These are phyloP conservation scores for Sclerurus mexicanus DNA, from an alignment of 2,113 vertebrate species.

Conservation along the genomic window DNA sequence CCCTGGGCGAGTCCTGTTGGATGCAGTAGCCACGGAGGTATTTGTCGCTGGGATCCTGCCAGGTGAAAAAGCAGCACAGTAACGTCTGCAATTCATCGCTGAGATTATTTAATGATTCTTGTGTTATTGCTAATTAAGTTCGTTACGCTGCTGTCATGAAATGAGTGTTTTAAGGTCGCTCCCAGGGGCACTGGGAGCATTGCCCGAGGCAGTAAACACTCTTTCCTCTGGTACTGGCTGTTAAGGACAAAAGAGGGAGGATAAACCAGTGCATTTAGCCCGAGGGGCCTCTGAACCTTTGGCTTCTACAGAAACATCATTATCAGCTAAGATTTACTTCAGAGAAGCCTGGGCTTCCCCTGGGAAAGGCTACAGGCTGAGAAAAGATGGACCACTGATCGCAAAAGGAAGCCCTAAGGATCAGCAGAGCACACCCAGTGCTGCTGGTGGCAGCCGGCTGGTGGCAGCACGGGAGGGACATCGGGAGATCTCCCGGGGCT, in stretches of 20 bases:
- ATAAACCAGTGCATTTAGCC: background rate
- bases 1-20: background rate
- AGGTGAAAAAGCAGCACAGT: background rate
- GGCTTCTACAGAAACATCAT: background rate
- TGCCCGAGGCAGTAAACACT: background rate
- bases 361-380: background rate
- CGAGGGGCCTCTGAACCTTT: background rate
- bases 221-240: background rate
- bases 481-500: background rate
- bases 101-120: background rate
- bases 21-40: background rate
- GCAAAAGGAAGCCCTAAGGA: background rate
- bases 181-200: background rate
- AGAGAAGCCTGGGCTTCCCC: background rate
- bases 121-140: background rate
- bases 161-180: background rate
- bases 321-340: background rate
- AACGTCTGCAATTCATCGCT: background rate
- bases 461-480: background rate
- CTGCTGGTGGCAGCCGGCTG: background rate
- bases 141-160: background rate
- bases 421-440: background rate
- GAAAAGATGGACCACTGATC: background rate
- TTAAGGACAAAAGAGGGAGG: background rate
- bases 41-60: background rate